A percentile compares a stretch with the other conserved stretches of the same genome.
Conservation (phyloP, 2,797 vertebrate species). For the Erethizon dorsatum region DNA sequence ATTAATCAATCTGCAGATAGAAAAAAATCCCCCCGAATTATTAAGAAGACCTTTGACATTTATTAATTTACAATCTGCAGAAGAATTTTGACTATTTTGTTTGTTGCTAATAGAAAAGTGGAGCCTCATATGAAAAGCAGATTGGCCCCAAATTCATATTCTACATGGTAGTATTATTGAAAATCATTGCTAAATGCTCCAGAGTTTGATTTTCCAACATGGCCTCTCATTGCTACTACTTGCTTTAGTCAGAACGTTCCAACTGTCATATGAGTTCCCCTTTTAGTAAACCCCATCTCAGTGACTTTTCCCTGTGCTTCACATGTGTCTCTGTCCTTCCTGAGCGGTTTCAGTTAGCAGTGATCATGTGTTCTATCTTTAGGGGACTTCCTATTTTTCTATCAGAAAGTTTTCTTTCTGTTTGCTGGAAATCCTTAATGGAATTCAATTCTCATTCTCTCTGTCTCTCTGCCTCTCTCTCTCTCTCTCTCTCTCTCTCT, state of each 20-base stretch:
- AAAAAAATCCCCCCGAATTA: conserved; percentile 48
- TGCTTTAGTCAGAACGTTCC: background rate
- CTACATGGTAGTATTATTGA: background rate
- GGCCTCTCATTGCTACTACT: background rate
- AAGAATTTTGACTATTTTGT: conserved; percentile 36
- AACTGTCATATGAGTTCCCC: background rate
- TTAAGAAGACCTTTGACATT: conserved; percentile 43
- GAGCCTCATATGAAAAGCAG: background rate
- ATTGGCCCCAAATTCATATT: background rate
- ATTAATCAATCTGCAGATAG: conserved; percentile 55
- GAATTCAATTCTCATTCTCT: background rate
- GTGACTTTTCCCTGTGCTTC: background rate
- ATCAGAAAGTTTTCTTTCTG: background rate
- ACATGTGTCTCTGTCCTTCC: background rate
- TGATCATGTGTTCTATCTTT: too few relatives aligned
- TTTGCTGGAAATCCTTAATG: background rate
- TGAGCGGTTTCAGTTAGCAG: background rate
- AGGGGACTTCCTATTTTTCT: background rate
- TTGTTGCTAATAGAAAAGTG: conserved; percentile 16
- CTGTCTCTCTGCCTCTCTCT: too few relatives aligned
- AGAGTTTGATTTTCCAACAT: background rate
- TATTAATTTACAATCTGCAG: conserved; percentile 22
- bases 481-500: too few relatives aligned
- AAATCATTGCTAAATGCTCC: background rate
- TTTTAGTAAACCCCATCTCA: background rate